These are phyloP conservation scores for Sympetrum striolatum DNA, from an alignment of 2,888 invertebrate species.

Conservation along the genomic window DNA sequence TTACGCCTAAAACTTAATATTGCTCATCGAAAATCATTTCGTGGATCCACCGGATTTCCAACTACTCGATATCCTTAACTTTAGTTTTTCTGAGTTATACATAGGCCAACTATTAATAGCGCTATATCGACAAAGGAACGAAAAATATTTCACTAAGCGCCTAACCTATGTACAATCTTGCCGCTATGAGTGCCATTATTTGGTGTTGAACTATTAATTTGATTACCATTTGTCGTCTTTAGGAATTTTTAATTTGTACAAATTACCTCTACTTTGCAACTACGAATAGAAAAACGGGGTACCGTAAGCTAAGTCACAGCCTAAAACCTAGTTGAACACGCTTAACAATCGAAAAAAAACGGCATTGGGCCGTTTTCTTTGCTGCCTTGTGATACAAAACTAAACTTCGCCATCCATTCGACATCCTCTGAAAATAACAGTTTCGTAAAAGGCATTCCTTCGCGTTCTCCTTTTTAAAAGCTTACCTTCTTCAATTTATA, in stretches of 20 bases:
- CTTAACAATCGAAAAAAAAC: background rate
- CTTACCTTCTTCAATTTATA: constrained; percentile 3
- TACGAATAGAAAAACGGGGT: background rate
- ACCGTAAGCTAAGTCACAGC: constrained; percentile 11
- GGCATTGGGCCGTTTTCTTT: background rate
- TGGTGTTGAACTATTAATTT: constrained; percentile 29
- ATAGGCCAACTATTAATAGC: constrained; percentile 26
- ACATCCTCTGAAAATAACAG: background rate
- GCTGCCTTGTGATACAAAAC: constrained; percentile 12
- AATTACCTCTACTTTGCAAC: constrained; percentile 25
- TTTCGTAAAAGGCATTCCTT: background rate
- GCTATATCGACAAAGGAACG: background rate
- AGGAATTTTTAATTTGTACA: constrained; percentile 15
- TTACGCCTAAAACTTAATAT: constrained; percentile 20
- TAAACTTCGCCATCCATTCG: background rate
- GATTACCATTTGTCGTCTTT: background rate
- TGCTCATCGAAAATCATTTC: constrained; percentile 13
- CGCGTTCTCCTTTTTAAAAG: background rate
- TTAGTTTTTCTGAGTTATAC: background rate
- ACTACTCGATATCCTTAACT: background rate
- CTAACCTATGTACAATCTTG: background rate
- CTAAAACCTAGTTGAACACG: constrained; percentile 39
- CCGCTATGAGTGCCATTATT: background rate
- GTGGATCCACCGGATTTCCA: background rate
- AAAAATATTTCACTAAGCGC: constrained; percentile 24